phyloP scores from a whole-genome alignment of 2,113 vertebrate species.

The Nothobranchius furzeri region DNA sequence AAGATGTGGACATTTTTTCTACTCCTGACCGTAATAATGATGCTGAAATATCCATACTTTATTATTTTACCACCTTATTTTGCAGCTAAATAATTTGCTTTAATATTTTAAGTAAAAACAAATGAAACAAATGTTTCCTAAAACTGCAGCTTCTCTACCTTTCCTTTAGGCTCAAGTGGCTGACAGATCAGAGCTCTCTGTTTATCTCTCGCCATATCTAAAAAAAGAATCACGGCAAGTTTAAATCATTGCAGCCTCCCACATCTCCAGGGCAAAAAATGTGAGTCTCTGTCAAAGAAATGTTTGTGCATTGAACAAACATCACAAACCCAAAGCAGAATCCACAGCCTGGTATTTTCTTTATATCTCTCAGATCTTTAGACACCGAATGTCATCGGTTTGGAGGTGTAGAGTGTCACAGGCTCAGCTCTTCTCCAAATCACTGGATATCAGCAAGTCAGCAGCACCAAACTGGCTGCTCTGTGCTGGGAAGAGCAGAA shows the following conservation, averaged over 20 bases:
- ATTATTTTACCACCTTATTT: neutral
- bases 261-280: conserved; percentile 4
- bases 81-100: neutral
- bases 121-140: neutral
- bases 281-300: conserved; percentile 20
- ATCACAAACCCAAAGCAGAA: neutral
- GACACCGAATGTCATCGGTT: neutral
- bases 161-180: neutral
- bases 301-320: conserved; percentile 22
- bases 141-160: neutral
- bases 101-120: too few species aligned
- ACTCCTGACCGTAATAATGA: neutral
- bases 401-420: conserved; percentile 46
- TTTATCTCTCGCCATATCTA: conserved; percentile 27
- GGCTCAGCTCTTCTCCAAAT: conserved; percentile 53
- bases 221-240: conserved; percentile 22
- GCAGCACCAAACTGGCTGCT: conserved; percentile 36
- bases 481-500: neutral
- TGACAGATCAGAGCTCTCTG: neutral
- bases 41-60: neutral
- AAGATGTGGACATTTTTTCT: neutral
- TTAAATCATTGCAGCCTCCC: conserved; percentile 18
- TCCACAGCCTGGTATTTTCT: neutral
- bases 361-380: too few species aligned
- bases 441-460: conserved; percentile 36